These are phyloP conservation scores for Allygus modestus DNA, from an alignment of 2,888 invertebrate species.

Conservation along the genomic window DNA sequence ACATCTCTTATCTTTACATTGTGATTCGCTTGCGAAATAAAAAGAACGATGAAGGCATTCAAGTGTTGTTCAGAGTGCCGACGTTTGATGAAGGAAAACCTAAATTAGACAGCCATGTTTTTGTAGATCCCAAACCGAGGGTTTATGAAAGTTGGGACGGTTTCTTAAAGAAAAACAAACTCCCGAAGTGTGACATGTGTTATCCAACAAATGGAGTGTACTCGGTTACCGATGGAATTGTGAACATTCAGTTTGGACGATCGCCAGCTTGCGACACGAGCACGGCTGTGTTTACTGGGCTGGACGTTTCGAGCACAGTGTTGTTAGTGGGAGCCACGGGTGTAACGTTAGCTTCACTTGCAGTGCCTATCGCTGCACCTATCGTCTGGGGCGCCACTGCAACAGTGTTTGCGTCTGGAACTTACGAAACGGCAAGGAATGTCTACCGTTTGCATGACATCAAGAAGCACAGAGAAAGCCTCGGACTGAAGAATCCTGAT, in stretches of 20 bases:
- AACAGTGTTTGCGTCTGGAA: constrained; percentile 61
- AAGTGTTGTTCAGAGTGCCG: constrained; percentile 54
- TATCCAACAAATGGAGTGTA: constrained; percentile 59
- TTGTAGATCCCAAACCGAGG: constrained; percentile 60
- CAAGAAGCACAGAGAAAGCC: constrained; percentile 57
- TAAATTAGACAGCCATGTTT: constrained; percentile 47
- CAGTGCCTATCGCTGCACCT: constrained; percentile 60
- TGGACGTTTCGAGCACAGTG: constrained; percentile 62
- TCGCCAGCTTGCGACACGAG: constrained; percentile 61
- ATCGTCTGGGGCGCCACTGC: constrained; percentile 62
- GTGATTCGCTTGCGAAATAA: constrained; percentile 47
- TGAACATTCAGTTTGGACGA: constrained; percentile 54
- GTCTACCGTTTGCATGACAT: constrained; percentile 60
- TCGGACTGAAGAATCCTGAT: constrained; percentile 61
- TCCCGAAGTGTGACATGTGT: constrained; percentile 61
- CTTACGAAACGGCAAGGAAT: constrained; percentile 61
- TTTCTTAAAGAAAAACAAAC: constrained; percentile 61
- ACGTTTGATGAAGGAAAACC: constrained; percentile 45
- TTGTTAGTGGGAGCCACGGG: constrained; percentile 62
- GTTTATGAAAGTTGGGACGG: constrained; percentile 60
- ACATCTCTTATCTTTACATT: constrained; percentile 50
- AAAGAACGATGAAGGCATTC: constrained; percentile 59
- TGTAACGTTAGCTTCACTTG: constrained; percentile 59
- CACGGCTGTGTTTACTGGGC: constrained; percentile 55
- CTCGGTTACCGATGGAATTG: constrained; percentile 53